Evolutionary conservation across 2,888 invertebrate species (phyloP).

Genomic region (Cancer borealis): DNA sequence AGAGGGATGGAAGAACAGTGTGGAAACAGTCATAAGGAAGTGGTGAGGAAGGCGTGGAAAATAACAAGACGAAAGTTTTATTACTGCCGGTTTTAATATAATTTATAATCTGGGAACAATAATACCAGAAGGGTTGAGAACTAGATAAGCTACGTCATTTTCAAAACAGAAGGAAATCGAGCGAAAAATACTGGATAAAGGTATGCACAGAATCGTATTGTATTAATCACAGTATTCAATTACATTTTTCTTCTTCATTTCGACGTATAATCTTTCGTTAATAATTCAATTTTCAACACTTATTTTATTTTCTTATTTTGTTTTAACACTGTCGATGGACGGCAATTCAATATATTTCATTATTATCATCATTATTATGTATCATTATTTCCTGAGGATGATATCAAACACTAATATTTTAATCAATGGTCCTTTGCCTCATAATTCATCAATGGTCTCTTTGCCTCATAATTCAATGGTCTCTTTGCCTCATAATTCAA

Average conservation of each 20-base stretch:
- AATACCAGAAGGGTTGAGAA: neutral
- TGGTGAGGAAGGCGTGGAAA: neutral
- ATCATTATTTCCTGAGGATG: neutral
- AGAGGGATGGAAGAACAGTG: neutral
- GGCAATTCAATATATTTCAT: neutral
- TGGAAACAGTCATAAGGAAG: neutral
- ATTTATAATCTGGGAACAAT: neutral
- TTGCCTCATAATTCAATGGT: slow-evolving; percentile 18
- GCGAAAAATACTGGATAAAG: neutral
- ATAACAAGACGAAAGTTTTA: neutral
- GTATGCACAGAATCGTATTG: neutral
- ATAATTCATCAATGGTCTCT: slow-evolving; percentile 34
- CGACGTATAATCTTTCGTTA: neutral
- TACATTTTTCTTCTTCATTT: neutral
- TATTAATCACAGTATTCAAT: neutral
- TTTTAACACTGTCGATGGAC: neutral
- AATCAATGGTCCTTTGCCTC: neutral
- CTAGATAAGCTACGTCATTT: neutral
- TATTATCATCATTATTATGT: neutral
- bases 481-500: slow-evolving; percentile 39
- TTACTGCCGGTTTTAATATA: neutral
- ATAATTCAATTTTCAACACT: neutral
- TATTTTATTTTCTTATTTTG: neutral
- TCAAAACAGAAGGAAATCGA: neutral
- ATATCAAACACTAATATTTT: neutral